Base-by-base conservation (phyloP, 2,113 vertebrate species). In the Glareola pratincola region DNA sequence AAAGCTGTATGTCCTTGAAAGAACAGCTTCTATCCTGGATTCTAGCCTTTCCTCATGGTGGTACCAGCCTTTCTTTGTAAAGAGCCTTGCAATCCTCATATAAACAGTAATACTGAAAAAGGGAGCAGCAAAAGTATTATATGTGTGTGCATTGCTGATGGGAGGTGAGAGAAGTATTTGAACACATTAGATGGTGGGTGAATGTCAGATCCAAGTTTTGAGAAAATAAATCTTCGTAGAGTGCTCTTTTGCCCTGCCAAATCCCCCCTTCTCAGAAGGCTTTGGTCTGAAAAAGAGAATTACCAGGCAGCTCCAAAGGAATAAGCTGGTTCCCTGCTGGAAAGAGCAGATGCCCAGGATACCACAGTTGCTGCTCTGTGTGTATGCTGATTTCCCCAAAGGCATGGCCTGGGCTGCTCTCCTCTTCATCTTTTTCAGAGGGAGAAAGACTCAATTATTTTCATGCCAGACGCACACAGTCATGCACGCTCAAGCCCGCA, bases 321-420 rank as follows among this genome's bases (percentile, higher is more conserved):
- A 81, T 62, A 51, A 87, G 21, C 62, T 89, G 24, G 12, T 43
- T 96, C 68, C 39, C 76, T 81, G 45, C 24, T 89, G 87, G 69
- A 93, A 92, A 60, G 32, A 67, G 75, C 67, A 95, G 91, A 64
- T 94, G 81, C 95, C 95, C 94, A 80, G 66, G 96, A 78, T 37
- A 82, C 48, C 68, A 47, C 68, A 14, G 10, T 24, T 86, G 86
- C 82, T 82, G 50, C 92, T 92, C 54, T 74, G 32, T 69, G 88
- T 79, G 88, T 94, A 73, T 69, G 62, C 45, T 82, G 78, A 95
- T 97, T 96, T 97, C 85, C 89, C 93, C 43, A 82, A 74, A 93
- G 91, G 37, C 57, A 32, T 24, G 47, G 60, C 88, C 92, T 50
- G 78, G 53, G 64, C 34, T 75, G 60, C 85, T 86, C 62, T 95